phyloP scores from a whole-genome alignment of 2,113 vertebrate species.

The Drymodes brunneopygia region DNA sequence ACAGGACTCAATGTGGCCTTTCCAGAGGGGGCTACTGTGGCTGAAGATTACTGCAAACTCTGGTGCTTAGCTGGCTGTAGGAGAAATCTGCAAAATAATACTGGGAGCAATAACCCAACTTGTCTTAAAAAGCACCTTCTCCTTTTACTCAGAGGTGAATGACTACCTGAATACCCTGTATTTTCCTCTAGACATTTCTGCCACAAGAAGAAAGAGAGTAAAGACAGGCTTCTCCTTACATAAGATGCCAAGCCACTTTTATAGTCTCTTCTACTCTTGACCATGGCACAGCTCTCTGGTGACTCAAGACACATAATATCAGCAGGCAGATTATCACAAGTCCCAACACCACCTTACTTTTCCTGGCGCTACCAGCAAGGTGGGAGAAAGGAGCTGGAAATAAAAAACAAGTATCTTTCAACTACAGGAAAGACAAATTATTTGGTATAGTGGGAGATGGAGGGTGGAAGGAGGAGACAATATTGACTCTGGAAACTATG shows the following conservation, averaged over 20 bases:
- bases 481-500: not conserved
- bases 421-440: not conserved
- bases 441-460: not conserved
- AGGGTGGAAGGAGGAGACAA: not conserved
- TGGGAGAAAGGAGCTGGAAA: not conserved
- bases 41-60: not conserved
- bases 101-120: not conserved
- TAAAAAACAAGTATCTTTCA: not conserved
- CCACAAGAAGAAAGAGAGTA: not conserved
- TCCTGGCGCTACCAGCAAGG: not conserved
- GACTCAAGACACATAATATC: not conserved
- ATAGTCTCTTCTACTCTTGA: not conserved
- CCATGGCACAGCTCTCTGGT: not conserved
- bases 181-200: not conserved
- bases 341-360: not conserved
- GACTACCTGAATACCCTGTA: not conserved
- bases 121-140: not conserved
- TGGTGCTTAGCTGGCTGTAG: not conserved
- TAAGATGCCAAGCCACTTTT: not conserved
- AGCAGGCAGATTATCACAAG: not conserved
- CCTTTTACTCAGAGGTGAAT: not conserved
- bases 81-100: not conserved
- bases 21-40: not conserved
- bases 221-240: not conserved
- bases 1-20: not conserved